These are phyloP conservation scores for Asarcornis scutulata DNA, from an alignment of 2,113 vertebrate species.

Conservation along the genomic window DNA sequence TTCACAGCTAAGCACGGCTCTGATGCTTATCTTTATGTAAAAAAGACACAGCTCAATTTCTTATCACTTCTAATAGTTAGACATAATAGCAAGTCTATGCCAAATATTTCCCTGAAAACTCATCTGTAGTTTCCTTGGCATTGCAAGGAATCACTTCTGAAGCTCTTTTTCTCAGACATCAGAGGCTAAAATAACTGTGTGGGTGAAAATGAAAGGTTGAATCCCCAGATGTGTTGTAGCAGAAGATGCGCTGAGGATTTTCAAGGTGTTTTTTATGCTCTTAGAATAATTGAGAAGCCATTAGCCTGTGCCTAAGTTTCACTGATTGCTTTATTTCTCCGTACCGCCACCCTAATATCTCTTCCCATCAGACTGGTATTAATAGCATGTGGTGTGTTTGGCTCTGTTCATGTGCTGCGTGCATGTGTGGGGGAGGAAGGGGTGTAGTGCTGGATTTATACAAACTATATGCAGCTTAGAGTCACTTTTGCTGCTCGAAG, in stretches of 20 bases:
- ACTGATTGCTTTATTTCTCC: neutral
- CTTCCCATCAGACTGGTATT: neutral
- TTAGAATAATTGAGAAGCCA: neutral
- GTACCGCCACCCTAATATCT: too few species aligned
- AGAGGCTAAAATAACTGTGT: neutral
- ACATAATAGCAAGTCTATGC: neutral
- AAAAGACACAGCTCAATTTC: neutral
- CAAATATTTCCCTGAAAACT: neutral
- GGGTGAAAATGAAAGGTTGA: neutral
- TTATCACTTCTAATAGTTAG: neutral
- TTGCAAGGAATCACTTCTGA: neutral
- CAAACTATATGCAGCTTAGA: fast-evolving
- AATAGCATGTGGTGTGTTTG: neutral
- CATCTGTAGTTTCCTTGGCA: neutral
- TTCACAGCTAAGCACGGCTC: neutral
- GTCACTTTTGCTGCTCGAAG: fast-evolving
- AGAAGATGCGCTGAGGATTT: neutral
- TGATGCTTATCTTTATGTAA: neutral
- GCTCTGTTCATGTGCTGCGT: fast-evolving
- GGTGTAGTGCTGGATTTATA: fast-evolving
- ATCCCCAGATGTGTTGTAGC: neutral
- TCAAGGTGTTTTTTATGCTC: neutral
- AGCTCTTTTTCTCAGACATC: neutral
- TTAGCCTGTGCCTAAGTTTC: neutral
- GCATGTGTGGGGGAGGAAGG: fast-evolving